phyloP scores from a whole-genome alignment of 2,113 vertebrate genomes.

The Serinus canaria region DNA sequence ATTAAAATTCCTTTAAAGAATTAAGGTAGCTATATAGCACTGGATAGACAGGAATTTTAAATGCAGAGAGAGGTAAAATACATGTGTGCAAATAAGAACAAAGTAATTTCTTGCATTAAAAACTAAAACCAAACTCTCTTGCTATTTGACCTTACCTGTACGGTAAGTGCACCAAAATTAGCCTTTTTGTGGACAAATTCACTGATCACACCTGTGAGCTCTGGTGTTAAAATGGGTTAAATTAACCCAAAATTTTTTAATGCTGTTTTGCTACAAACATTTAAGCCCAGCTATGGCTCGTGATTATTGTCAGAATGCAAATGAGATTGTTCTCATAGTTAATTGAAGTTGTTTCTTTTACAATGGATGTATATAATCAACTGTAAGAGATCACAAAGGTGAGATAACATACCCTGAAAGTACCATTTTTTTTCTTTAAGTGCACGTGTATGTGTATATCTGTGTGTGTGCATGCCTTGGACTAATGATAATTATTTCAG shows the following conservation, averaged over 20 bases:
- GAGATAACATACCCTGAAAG: constrained; percentile 76
- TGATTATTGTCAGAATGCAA: constrained; percentile 72
- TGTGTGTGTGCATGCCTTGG: constrained; percentile 56
- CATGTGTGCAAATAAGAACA: background rate
- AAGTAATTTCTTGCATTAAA: background rate
- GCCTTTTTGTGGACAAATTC: background rate
- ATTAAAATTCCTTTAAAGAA: background rate
- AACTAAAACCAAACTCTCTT: background rate
- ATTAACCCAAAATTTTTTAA: constrained; percentile 55
- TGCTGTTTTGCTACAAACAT: constrained; percentile 54
- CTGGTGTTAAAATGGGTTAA: constrained; percentile 45
- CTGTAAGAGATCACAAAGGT: constrained; percentile 71
- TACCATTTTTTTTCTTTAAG: constrained; percentile 60
- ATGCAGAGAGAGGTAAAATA: background rate
- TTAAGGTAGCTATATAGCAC: background rate
- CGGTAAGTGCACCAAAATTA: background rate
- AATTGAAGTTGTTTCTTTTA: constrained; percentile 75
- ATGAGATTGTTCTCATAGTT: constrained; percentile 72
- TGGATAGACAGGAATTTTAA: background rate
- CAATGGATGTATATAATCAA: constrained; percentile 71
- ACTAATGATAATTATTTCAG: constrained; percentile 88
- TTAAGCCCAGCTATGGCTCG: constrained; percentile 48
- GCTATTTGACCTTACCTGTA: background rate
- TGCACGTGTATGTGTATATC: constrained; percentile 46
- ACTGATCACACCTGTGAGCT: background rate